Percentiles rank a stretch among this genome's conserved stretches.
phyloP scores from a whole-genome alignment of 1,140 invertebrate species.

The Dufourea novaeangliae region DNA sequence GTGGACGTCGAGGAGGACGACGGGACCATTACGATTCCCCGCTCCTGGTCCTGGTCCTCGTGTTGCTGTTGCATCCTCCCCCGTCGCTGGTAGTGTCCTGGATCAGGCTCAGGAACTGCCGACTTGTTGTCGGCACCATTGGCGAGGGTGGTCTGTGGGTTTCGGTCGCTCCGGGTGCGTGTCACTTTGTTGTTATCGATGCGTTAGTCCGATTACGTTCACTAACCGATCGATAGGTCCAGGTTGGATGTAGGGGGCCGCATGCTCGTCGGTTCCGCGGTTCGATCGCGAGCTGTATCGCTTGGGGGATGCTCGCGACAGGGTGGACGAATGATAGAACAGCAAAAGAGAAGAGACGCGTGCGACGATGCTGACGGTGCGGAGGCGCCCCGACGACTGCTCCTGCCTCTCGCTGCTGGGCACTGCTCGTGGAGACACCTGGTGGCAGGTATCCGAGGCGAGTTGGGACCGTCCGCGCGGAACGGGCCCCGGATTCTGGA shows the following conservation, averaged over 20 bases:
- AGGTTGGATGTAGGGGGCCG: constrained; percentile 12
- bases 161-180: background rate
- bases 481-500: constrained; percentile 60
- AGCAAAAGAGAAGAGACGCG: constrained; percentile 57
- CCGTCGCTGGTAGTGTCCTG: constrained; percentile 37
- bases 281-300: constrained; percentile 9
- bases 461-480: constrained; percentile 59
- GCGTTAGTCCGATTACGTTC: constrained; percentile 1
- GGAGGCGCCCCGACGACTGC: constrained; percentile 79
- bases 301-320: background rate
- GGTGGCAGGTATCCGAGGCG: constrained; percentile 74
- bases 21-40: constrained; percentile 55
- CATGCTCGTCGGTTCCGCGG: constrained; percentile 7
- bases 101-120: constrained; percentile 33
- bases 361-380: constrained; percentile 78
- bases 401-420: constrained; percentile 75
- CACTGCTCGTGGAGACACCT: constrained; percentile 81
- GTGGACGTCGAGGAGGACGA: constrained; percentile 44
- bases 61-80: constrained; percentile 69
- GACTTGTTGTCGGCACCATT: constrained; percentile 52
- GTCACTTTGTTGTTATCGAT: background rate
- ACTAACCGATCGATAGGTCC: constrained; percentile 2
- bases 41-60: constrained; percentile 58
- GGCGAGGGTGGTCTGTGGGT: constrained; percentile 35
- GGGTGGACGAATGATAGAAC: constrained; percentile 45